phyloP scores from a whole-genome alignment of 2,888 invertebrate species.

The Dryocosmus kuriphilus region DNA sequence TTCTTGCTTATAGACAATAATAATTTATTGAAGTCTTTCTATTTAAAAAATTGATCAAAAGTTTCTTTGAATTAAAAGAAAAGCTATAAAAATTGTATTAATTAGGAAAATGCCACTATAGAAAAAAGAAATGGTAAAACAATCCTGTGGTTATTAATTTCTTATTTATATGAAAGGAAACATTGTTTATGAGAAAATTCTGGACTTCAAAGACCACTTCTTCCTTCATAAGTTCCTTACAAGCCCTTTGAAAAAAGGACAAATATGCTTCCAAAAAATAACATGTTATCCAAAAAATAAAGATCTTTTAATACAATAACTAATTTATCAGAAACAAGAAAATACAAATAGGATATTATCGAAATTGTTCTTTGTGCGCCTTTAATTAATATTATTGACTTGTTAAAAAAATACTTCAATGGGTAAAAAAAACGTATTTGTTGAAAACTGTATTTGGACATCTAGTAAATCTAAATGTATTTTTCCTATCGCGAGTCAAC shows the following conservation, averaged over 20 bases:
- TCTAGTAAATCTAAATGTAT: background rate
- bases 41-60: background rate
- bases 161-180: too few species aligned
- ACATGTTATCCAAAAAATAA: too few species aligned
- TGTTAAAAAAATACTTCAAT: constrained; percentile 1
- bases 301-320: too few species aligned
- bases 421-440: background rate
- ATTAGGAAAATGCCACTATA: too few species aligned
- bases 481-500: background rate
- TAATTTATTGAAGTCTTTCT: background rate
- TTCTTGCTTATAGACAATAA: background rate
- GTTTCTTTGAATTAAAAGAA: too few species aligned
- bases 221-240: too few species aligned
- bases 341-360: background rate
- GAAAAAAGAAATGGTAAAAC: too few species aligned
- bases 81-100: too few species aligned
- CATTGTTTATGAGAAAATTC: too few species aligned
- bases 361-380: background rate
- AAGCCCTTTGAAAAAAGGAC: too few species aligned
- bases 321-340: background rate
- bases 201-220: too few species aligned
- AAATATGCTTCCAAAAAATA: background rate
- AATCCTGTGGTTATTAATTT: too few species aligned
- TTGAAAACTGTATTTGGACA: background rate
- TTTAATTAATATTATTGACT: background rate